Base-by-base conservation (phyloP, 1,140 invertebrate genomes). In the Triops longicaudatus region DNA sequence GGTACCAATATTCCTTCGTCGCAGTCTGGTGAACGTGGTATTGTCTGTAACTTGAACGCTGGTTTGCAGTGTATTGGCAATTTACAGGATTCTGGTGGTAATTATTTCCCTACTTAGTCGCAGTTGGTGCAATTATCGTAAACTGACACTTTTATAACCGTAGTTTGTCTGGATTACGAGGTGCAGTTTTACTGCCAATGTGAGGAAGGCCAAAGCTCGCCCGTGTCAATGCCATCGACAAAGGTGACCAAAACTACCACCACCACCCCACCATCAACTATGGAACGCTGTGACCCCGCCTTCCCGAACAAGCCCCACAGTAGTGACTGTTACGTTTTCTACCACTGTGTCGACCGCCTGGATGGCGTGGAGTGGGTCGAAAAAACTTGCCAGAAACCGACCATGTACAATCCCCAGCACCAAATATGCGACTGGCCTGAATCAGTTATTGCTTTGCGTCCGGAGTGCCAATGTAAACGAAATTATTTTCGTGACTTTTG, bases 391-490 rank as follows among this genome's bases (percentile, higher is more conserved):
- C 87, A 86, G 1, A 82, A 84, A 1, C 82, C 83, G 31, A 88
- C 87, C 82, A 84, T 89, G 82, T 91, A 88, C 79, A 90, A 91
- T 84, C 87, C 90, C 73, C 80, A 83, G 31, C 80, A 83, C 44
- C 85, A 88, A 84, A 83, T 88, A 72, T 88, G 91, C 82, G 87
- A 92, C 82, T 86, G 90, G 86, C 86, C 89, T 71, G 80, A 86
- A 75, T 84, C 85, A 79, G 88, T 94, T 74, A 79, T 87, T 28
- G 74, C 84, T 80, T 81, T 88, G n/a, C 85, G 89, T 82, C 87
- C 91, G 75, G 83, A 89, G 78, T 91, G 90, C 79, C 83, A 81
- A 79, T 74, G 76, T 78, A 78, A 77, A 72, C 1, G 17, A 0
- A 22, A 0, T 22, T 17, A 17, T 22, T 6, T 3, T n/a, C 14